phyloP scores from a whole-genome alignment of 1,140 invertebrate species.

The Anoplophora glabripennis region DNA sequence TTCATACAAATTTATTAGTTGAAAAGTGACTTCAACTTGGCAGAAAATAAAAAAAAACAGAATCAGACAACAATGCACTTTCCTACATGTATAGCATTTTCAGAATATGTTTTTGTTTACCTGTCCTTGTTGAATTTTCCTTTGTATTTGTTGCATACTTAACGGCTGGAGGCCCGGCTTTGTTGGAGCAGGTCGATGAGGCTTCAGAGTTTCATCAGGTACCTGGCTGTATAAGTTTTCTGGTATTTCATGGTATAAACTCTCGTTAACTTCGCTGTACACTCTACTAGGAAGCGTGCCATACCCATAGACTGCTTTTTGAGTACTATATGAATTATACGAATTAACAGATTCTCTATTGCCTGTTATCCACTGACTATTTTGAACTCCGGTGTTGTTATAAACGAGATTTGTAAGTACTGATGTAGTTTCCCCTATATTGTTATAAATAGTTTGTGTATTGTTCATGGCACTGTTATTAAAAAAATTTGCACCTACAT shows the following conservation, averaged over 20 bases:
- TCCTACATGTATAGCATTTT: background rate
- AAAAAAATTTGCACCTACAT: no score
- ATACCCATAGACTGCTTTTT: slow-evolving; percentile 3
- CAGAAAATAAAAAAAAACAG: slow-evolving; percentile 1
- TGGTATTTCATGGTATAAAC: slow-evolving; percentile 45
- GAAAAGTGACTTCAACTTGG: no score
- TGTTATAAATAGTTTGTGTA: no score
- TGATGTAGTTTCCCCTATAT: no score
- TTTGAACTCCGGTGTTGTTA: no score
- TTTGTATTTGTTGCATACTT: slow-evolving; percentile 48
- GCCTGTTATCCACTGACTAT: no score
- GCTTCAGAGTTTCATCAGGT: slow-evolving; percentile 39
- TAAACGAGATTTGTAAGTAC: no score
- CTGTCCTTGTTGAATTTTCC: slow-evolving; percentile 45
- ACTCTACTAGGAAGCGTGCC: slow-evolving; percentile 22
- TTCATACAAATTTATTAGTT: no score
- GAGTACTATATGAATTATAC: background rate
- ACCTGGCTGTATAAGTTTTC: slow-evolving; percentile 46
- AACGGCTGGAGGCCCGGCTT: slow-evolving; percentile 40
- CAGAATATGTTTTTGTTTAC: slow-evolving; percentile 23
- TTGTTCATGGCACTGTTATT: no score
- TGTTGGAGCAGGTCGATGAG: slow-evolving; percentile 47
- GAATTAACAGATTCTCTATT: no score
- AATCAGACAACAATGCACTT: no score
- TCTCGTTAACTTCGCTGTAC: slow-evolving; percentile 41